Evolutionary conservation across 1,140 invertebrate genomes (phyloP).

Genomic region (Orussus abietinus): DNA sequence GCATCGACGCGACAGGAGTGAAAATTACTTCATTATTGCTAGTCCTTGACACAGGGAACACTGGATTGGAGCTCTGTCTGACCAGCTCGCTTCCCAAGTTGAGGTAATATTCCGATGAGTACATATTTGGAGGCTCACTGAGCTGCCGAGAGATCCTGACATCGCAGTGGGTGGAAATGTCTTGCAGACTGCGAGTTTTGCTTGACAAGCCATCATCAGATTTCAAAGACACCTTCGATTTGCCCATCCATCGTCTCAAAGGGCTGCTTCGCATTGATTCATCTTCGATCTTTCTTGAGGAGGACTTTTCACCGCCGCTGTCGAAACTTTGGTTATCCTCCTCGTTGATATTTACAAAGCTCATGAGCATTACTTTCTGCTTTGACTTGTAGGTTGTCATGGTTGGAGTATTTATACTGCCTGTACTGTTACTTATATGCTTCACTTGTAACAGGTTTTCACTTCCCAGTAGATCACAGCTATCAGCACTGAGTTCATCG

Average conservation of each 20-base stretch:
- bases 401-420: conserved; percentile 36
- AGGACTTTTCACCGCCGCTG: no score
- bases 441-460: conserved; percentile 39
- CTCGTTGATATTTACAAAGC: conserved; percentile 29
- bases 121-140: conserved; percentile 36
- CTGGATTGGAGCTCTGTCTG: conserved; percentile 31
- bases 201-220: neutral
- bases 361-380: conserved; percentile 25
- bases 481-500: conserved; percentile 44
- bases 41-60: conserved; percentile 16
- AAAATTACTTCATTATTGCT: conserved; percentile 19
- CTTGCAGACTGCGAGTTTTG: conserved; percentile 6
- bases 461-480: conserved; percentile 28
- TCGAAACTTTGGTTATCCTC: no score
- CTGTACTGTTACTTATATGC: conserved; percentile 43
- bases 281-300: no score
- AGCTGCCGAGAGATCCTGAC: conserved; percentile 24
- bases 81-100: conserved; percentile 15
- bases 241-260: neutral
- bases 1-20: conserved; percentile 9
- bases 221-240: conserved; percentile 3
- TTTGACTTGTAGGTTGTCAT: conserved; percentile 25
- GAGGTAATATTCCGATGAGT: conserved; percentile 20
- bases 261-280: no score
- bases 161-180: neutral